Conservation (phyloP, 2,888 invertebrate genomes). For the Coronaproctus castanopsis region DNA sequence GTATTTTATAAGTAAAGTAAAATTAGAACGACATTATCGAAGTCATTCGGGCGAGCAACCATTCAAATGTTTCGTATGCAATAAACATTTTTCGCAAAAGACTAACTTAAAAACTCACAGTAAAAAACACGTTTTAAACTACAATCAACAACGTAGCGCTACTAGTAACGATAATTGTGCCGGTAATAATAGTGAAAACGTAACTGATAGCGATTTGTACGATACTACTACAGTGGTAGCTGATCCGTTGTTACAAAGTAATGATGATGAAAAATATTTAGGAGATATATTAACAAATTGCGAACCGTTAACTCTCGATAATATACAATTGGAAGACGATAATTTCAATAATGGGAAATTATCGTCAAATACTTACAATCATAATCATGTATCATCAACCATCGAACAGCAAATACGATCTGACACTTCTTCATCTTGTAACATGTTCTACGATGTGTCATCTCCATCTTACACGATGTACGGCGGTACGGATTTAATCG, state of each 20-base stretch:
- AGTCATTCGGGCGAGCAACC: constrained; percentile 19
- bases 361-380: neutral
- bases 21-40: constrained; percentile 19
- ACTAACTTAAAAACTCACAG: constrained; percentile 20
- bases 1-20: constrained; percentile 19
- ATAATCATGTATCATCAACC: neutral
- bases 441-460: constrained; percentile 4
- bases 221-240: neutral
- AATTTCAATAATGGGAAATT: neutral
- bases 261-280: constrained; percentile 4
- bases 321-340: constrained; percentile 2
- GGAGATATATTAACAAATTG: constrained; percentile 6
- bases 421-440: neutral
- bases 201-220: neutral
- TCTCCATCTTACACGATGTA: constrained; percentile 8
- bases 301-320: constrained; percentile 4
- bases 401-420: neutral
- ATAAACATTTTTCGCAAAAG: constrained; percentile 19
- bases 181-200: neutral
- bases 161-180: neutral
- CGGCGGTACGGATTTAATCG: neutral
- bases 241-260: neutral
- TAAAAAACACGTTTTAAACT: constrained; percentile 15
- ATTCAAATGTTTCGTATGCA: constrained; percentile 16
- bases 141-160: constrained; percentile 1